Conservation (phyloP, 2,113 vertebrate species). For the Henicopernis longicauda region DNA sequence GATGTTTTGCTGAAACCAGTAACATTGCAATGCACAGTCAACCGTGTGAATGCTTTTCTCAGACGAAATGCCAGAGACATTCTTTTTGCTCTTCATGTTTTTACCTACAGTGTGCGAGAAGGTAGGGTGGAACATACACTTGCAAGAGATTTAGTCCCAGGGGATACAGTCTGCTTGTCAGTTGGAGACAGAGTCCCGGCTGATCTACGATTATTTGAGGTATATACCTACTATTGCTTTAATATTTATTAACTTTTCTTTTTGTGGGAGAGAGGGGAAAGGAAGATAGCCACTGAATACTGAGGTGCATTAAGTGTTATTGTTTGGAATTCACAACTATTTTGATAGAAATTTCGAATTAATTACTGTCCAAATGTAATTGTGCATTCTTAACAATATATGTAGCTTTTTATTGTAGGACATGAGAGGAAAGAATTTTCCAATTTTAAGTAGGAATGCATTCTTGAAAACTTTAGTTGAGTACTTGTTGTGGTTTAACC, state of each 20-base stretch:
- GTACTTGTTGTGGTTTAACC: too few relatives aligned
- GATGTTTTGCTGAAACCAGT: background rate
- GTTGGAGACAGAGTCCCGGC: conserved; percentile 96
- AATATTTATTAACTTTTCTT: background rate
- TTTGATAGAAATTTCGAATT: background rate
- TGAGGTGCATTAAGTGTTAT: background rate
- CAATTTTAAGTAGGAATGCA: background rate
- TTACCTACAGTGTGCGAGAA: conserved; percentile 80
- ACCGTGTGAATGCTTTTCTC: background rate
- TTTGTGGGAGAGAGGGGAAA: background rate
- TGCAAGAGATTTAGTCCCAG: conserved; percentile 93
- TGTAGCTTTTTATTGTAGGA: background rate
- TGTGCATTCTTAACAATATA: background rate
- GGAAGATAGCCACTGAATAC: background rate
- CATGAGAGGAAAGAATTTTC: background rate
- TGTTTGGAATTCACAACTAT: background rate
- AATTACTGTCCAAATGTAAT: background rate
- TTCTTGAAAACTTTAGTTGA: background rate
- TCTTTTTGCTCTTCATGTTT: background rate
- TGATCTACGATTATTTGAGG: conserved; percentile 93
- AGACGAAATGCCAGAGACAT: background rate
- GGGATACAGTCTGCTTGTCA: conserved; percentile 92
- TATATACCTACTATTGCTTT: conserved; percentile 23
- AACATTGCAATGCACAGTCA: rapidly evolving
- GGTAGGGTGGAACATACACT: conserved; percentile 88